Base-by-base conservation (phyloP, 2,888 invertebrate species). In the Phania funesta region DNA sequence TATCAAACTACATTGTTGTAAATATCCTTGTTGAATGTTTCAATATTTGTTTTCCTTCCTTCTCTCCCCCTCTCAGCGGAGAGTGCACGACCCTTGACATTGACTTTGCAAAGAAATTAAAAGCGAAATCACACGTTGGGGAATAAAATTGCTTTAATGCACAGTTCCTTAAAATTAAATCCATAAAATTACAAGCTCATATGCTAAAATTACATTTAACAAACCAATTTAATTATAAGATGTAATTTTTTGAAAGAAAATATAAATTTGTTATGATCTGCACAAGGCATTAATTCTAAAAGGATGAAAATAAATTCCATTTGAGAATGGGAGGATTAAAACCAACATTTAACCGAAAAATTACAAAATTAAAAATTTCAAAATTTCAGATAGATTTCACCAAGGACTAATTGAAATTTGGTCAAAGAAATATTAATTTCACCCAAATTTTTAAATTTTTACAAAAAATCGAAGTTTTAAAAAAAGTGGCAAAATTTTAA, bases 61-160 rank as follows among this genome's bases (percentile, higher is more conserved):
- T 29, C 41, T 32, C 9, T 18, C 44, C 16, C 16, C 29, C 18
- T 52, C 50, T 58, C 18, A 18, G 50, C 22, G 35, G 26, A 70
- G 75, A 78, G 52, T 60, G 56, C 74, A 64, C 74, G 74, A 82
- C 78, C 74, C 82, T 79, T 82, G 78, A 82, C 82, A 82, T 82
- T 78, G 82, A 82, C 58, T 74, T 70, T 78, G 70, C 82, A 65
- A 75, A 65, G 75, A 38, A 8, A 70, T 44, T n/a, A 48, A 75
- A 75, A 76, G 73, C 26, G 38, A 81, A 82, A 82, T 82, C 75
- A 52, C 65, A 82, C 82, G 71, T 71, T 65, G 78, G 82, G 82
- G 82, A 82, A 79, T 79, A 68, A 54, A 77, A 73, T 70, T 71
- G n/a, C 48, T 78, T 41, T 56, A 71, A 41, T 41, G 48, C 2